Base-by-base conservation (phyloP, 1,140 invertebrate genomes). In the Stegodyphus dumicola region DNA sequence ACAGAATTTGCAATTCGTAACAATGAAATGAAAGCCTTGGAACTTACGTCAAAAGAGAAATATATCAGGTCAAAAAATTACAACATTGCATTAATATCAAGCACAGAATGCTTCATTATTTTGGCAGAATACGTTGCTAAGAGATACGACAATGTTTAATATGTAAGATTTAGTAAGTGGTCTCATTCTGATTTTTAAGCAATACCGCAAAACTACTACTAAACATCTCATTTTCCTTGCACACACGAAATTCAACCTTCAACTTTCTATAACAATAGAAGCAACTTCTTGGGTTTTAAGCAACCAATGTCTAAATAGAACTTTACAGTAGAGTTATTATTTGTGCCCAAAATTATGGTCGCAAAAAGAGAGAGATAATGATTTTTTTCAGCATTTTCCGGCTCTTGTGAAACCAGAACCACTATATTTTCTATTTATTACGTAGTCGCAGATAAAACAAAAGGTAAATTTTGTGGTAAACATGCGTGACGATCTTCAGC, bases 371-470 rank as follows among this genome's bases (percentile, higher is more conserved):
- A 79, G 76, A 73, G 52, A 73, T 81, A 81, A 81, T 81, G 78
- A 81, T 81, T 81, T 81, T 79, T 77, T 79, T 56, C 51, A 70
- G 66, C n/a, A 69, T 79, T 81, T 81, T 81, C 78, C 78, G 69
- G 78, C 78, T 80, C 53, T 81, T 81, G 67, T 64, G 69, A 73
- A 81, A 81, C 78, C 60, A 64, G 52, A 81, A 56, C 69, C 53
- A 52, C 49, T 7, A 66, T 17, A 7, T 81, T 64, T 52, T 49
- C 13, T 70, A 64, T 65, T 77, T 49, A 65, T 77, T 77, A 77
- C 17, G 71, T 81, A 33, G 54, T 67, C 33, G 51, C 33, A 80
- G 73, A 66, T 81, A 81, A 81, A 81, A 81, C 69, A 73, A 81
- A 73, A 81, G 78, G 64, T 53, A 81, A 73, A 81, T 81, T 81